phyloP scores from a whole-genome alignment of 2,888 invertebrate species.

The Nephrotoma guestfalica region DNA sequence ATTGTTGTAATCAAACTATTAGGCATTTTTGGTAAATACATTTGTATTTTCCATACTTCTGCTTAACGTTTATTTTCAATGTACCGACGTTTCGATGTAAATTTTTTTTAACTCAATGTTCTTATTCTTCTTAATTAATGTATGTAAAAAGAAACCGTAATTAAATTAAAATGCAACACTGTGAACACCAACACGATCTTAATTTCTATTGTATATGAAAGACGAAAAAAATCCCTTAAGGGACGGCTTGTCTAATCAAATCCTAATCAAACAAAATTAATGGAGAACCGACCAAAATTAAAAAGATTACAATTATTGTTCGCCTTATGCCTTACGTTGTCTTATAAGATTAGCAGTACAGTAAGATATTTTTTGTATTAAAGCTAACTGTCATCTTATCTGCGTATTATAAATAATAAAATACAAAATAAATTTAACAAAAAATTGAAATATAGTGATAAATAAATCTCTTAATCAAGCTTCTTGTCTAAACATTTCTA shows the following conservation, averaged over 20 bases:
- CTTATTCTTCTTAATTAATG: too few relatives aligned
- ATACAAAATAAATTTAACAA: neutral
- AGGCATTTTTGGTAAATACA: too few relatives aligned
- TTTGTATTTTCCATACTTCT: too few relatives aligned
- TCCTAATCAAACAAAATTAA: neutral
- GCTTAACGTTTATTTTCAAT: too few relatives aligned
- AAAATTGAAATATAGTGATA: neutral
- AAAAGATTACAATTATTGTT: neutral
- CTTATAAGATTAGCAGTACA: neutral
- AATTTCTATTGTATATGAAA: too few relatives aligned
- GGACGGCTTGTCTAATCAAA: neutral
- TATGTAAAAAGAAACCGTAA: too few relatives aligned
- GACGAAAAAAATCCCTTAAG: too few relatives aligned
- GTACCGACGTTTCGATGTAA: too few relatives aligned
- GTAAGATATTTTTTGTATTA: neutral
- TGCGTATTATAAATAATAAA: neutral
- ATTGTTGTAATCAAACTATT: too few relatives aligned
- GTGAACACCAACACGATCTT: too few relatives aligned
- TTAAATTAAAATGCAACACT: too few relatives aligned
- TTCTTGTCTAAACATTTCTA: neutral
- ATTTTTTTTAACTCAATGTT: too few relatives aligned
- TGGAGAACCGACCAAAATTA: neutral
- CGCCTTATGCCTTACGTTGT: neutral
- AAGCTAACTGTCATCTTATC: neutral
- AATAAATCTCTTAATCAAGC: neutral